These are phyloP conservation scores for Xylota segnis DNA, from an alignment of 2,888 invertebrate genomes.

Conservation along the genomic window DNA sequence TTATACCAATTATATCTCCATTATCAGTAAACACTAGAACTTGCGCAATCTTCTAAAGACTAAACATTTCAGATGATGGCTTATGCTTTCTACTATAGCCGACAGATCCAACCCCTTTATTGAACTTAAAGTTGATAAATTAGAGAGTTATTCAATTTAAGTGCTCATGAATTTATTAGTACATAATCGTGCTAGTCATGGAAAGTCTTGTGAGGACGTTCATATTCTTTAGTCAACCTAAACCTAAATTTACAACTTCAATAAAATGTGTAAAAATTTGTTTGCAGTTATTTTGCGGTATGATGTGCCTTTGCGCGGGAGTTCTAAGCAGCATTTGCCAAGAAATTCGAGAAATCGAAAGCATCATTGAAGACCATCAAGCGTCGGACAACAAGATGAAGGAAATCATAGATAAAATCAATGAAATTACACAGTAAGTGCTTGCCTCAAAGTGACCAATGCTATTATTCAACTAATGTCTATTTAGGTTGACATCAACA, in stretches of 20 bases:
- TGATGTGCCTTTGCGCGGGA: background rate
- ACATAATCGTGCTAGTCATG: background rate
- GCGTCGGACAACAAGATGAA: background rate
- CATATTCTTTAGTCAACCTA: too few species aligned
- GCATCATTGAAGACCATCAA: background rate
- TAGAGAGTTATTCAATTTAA: too few species aligned
- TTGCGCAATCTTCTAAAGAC: too few species aligned
- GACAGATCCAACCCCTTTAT: too few species aligned
- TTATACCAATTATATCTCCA: too few species aligned
- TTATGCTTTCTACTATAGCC: too few species aligned
- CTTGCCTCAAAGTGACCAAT: background rate
- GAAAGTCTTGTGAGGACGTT: too few species aligned
- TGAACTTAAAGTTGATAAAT: too few species aligned
- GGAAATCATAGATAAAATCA: conserved; percentile 1
- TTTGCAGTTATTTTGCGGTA: conserved; percentile 17
- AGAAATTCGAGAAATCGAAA: conserved; percentile 2
- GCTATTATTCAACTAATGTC: background rate
- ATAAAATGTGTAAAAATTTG: background rate
- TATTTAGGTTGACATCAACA: background rate
- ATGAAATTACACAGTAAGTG: conserved; percentile 3
- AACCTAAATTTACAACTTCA: background rate
- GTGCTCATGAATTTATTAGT: too few species aligned
- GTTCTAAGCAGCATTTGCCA: background rate
- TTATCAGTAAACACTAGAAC: too few species aligned
- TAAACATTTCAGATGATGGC: too few species aligned